Base-by-base conservation (phyloP, 2,113 vertebrate genomes). In the Leucopsar rothschildi region DNA sequence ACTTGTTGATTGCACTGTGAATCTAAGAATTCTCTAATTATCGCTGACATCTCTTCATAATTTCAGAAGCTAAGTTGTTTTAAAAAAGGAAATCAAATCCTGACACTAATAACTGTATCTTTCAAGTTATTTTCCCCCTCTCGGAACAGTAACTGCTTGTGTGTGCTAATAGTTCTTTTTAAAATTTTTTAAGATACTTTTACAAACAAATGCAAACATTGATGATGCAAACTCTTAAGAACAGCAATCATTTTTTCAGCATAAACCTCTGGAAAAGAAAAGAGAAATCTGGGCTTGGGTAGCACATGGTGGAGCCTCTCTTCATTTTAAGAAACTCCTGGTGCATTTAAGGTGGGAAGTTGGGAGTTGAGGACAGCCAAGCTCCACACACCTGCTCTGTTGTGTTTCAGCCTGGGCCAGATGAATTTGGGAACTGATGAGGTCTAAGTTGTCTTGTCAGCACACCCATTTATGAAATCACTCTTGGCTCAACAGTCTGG, bases 1-100 rank as follows among this genome's bases (percentile, higher is more conserved):
- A 96, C 90, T 93, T 95, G 93, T 86, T 96, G 94, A 96, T 95
- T 95, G 90, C 93, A 92, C 79, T 82, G 92, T 88, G 88, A 95
- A 88, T 64, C 82, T 71, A 88, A 97, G 85, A 92, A 79, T 79
- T 90, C 93, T 87, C 75, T 83, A 96, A 96, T 95, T 95, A 96
- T 68, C 49, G 15, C 94, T 97, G 95, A 86, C 72, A 86, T 90
- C 64, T 55, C 91, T 69, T 86, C 88, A 40, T 60, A 71, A 92
- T 95, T 96, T 96, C 79, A 90, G 68, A 77, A 95, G 85, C 85
- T 22, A 56, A 91, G 27, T 64, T 86, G 61, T 88, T 95, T 70
- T 23, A 90, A 88, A 92, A 92, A 88, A 37, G 11, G 24, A 92
- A 88, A 91, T 88, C 71, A 90, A 94, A 94, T 86, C 56, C 79